Evolutionary conservation across 2,888 invertebrate genomes (phyloP).

Genomic region (Tupiocoris notatus): DNA sequence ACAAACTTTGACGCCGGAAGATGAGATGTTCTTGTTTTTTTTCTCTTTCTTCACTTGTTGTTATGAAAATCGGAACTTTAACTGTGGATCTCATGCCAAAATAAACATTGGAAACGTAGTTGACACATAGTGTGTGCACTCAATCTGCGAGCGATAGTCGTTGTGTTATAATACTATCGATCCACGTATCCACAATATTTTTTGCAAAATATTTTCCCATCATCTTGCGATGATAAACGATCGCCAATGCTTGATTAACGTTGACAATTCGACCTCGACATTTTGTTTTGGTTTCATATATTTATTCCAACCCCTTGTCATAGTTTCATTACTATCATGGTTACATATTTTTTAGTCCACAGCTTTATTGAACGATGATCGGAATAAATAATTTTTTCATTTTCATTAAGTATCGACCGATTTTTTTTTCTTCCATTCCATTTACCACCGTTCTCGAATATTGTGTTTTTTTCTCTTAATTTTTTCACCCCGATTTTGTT

Average conservation of each 20-base stretch:
- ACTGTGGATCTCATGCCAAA: no score
- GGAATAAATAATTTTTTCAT: conserved; percentile 30
- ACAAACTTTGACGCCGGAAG: background rate
- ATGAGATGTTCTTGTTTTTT: background rate
- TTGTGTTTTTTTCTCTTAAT: background rate
- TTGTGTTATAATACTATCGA: background rate
- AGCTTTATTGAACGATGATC: conserved; percentile 8
- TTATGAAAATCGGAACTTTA: no score
- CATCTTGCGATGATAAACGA: background rate
- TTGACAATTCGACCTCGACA: background rate
- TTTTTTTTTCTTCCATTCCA: conserved; percentile 30
- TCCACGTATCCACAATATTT: no score
- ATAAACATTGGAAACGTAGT: background rate
- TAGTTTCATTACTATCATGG: background rate
- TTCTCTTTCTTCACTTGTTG: background rate
- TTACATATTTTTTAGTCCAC: background rate
- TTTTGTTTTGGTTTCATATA: background rate
- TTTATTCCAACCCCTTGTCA: no score
- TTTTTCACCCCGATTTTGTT: background rate
- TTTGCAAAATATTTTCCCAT: background rate
- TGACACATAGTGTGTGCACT: background rate
- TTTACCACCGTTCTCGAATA: background rate
- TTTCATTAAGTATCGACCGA: conserved; percentile 20
- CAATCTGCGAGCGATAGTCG: background rate
- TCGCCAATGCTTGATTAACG: background rate